Percentiles rank a stretch among this genome's conserved stretches.
Evolutionary conservation across 35 echinoderm and acorn worm genomes (phyloP).

Genomic region (Hemicentrotus pulcherrimus): DNA sequence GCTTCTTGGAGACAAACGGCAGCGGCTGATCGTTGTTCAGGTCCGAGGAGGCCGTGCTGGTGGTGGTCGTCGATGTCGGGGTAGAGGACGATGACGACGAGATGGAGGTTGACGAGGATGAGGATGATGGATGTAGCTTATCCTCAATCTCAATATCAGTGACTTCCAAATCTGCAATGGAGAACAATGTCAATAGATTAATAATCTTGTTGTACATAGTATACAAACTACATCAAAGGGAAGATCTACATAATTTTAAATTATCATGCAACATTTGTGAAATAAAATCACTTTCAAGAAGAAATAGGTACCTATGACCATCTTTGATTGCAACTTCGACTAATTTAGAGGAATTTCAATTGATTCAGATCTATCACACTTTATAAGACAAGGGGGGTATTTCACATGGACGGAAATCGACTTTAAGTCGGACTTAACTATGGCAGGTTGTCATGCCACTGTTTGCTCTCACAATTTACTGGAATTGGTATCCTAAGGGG

Average conservation of each 20-base stretch:
- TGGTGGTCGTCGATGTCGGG: slow-evolving; percentile 44
- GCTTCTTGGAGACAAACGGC: slow-evolving; percentile 54
- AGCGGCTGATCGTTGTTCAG: neutral
- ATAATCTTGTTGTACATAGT: neutral
- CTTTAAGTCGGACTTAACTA: no score
- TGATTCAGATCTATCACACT: no score
- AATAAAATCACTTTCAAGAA: no score
- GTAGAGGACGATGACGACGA: slow-evolving; percentile 32
- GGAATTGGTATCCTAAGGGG: no score
- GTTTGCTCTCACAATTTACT: no score
- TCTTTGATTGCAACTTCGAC: no score
- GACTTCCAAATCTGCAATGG: slow-evolving; percentile 60
- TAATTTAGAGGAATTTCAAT: no score
- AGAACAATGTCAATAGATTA: neutral
- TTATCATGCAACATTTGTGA: no score
- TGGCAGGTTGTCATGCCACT: no score
- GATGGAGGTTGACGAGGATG: slow-evolving; percentile 44
- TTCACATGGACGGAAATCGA: no score
- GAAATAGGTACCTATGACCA: no score
- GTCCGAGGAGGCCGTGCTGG: slow-evolving; percentile 19
- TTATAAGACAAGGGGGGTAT: no score
- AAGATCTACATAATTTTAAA: neutral
- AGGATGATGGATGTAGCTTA: slow-evolving; percentile 43
- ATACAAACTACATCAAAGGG: neutral
- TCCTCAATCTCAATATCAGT: slow-evolving; percentile 61